Evolutionary conservation across 2,888 invertebrate genomes (phyloP).

Genomic region (Dasysyrphus tricinctus): DNA sequence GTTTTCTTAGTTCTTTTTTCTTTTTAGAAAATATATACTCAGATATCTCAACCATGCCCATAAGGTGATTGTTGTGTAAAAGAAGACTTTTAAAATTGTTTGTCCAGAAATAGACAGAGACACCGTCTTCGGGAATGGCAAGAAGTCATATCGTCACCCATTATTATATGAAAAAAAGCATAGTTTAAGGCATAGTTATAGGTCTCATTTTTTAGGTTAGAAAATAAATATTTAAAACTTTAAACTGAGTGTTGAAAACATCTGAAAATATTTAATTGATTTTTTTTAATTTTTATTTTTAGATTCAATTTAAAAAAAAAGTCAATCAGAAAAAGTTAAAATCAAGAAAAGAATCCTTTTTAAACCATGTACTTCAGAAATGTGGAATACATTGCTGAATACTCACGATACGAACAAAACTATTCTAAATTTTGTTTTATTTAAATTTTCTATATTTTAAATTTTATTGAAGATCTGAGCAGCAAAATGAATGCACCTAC

Average conservation of each 20-base stretch:
- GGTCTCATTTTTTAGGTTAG: neutral
- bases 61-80: constrained; percentile 64
- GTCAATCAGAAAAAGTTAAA: no score
- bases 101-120: constrained; percentile 66
- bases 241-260: no score
- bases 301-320: neutral
- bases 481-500: no score
- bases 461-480: no score
- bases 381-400: no score
- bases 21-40: neutral
- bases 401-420: no score
- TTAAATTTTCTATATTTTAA: no score
- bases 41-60: constrained; percentile 60
- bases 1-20: neutral
- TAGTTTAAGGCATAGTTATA: neutral
- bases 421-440: no score
- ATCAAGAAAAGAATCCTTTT: no score
- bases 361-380: no score
- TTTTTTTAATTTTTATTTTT: no score
- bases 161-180: constrained; percentile 3
- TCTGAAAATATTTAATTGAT: no score
- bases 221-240: neutral
- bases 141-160: constrained; percentile 49
- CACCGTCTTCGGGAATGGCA: neutral
- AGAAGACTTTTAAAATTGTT: constrained; percentile 44